Percentiles rank a stretch among this genome's conserved stretches.
phyloP scores from a whole-genome alignment of 2,113 vertebrate species.

The Nesoenas mayeri region DNA sequence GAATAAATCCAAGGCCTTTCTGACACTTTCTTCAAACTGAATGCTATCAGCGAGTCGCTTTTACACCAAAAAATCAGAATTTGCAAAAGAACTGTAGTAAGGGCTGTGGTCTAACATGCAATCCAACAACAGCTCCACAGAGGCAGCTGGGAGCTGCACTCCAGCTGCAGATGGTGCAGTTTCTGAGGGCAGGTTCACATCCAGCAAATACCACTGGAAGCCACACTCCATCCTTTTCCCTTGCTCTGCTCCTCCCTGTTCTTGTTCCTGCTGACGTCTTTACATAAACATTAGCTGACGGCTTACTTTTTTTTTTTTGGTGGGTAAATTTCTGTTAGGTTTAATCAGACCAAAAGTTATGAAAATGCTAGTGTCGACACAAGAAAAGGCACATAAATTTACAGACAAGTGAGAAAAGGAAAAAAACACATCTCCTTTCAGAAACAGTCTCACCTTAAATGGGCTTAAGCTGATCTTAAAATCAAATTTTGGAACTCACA shows the following conservation, averaged over 20 bases:
- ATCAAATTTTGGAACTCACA: not conserved
- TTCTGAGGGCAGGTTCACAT: not conserved
- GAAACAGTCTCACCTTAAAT: not conserved
- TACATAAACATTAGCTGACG: not conserved
- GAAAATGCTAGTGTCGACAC: not conserved
- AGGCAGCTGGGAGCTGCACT: not conserved
- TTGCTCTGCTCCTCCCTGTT: fast-evolving
- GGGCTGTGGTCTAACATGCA: not conserved
- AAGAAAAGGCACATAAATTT: not conserved
- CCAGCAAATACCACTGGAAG: not conserved
- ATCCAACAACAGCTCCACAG: not conserved
- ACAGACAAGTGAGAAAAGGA: not conserved
- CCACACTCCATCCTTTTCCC: not conserved
- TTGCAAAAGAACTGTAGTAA: not conserved
- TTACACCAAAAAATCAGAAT: not conserved
- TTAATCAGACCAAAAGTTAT: not conserved
- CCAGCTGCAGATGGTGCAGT: not conserved
- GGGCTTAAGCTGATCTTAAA: not conserved
- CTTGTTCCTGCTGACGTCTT: not conserved
- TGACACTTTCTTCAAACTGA: constrained; percentile 1
- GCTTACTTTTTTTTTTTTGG: not conserved
- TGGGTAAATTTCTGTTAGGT: not conserved
- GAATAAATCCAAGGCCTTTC: constrained; percentile 11
- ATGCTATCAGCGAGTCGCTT: not conserved
- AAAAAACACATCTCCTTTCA: not conserved